Base-by-base conservation (phyloP, 2,888 invertebrate genomes). In the Microplitis manilae region DNA sequence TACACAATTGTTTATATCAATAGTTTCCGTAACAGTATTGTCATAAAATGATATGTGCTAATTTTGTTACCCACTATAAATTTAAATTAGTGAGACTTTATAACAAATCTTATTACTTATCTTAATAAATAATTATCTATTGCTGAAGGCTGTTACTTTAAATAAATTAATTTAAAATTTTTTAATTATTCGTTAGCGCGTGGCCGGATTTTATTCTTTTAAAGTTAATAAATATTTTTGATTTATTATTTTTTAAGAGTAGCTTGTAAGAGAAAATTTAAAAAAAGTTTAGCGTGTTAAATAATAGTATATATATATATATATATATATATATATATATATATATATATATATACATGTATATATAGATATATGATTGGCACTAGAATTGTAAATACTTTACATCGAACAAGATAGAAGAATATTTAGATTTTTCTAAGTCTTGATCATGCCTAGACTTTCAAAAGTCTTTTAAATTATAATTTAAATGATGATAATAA, bases 331-430 rank as follows among this genome's bases (percentile, higher is more conserved):
- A 62, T 62, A 17, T 62, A 62, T 62, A 17, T 17, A 17, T 17
- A 62, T 62, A 62, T n/a, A 62, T 62, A 62, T 17, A 62, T 62
- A 15, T 20, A 20, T 9, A 65, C 5, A 9, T 30, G 59, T 67
- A 30, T 30, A 30, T 30, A 30, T 40, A 50, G 17, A 20, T 68
- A 40, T 67, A 65, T 67, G 6, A 67, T 77, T 76, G 39, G 68
- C 68, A 77, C 77, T 75, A 64, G 62, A 75, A 70, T 64, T 74
- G 68, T 69, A 73, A 62, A 77, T 74, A 74, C 62, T 38, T 79
- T 79, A 80, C 77, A 81, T 81, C 79, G 77, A 80, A 77, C 77
- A 76, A 73, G 75, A 69, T 77, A 67, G 77, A 79, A 79, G 70
- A 30, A 2, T 30, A 30, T 30, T 30, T 30, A 30, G 30, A 30